phyloP scores from a whole-genome alignment of 1,140 invertebrate genomes.

The Euwallacea fornicatus region DNA sequence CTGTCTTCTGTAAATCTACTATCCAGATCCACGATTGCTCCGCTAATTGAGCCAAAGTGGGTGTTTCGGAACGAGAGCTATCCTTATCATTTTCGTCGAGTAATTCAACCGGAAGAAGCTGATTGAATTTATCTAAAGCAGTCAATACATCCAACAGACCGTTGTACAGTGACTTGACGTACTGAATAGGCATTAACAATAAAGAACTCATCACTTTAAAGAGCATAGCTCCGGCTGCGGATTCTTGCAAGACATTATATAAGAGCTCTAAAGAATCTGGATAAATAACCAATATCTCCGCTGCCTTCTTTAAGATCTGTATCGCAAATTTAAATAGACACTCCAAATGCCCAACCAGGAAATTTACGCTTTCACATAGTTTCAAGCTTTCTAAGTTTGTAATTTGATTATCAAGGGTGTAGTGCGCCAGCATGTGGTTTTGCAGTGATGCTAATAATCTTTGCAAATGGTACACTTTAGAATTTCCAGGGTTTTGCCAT shows the following conservation, averaged over 20 bases:
- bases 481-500: slow-evolving; percentile 46
- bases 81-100: slow-evolving; percentile 43
- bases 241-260: slow-evolving; percentile 58
- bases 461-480: slow-evolving; percentile 55
- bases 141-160: slow-evolving; percentile 58
- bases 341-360: slow-evolving; percentile 58
- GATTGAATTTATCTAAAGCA: slow-evolving; percentile 60
- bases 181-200: slow-evolving; percentile 57
- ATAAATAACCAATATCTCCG: slow-evolving; percentile 50
- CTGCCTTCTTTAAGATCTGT: slow-evolving; percentile 54
- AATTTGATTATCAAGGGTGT: slow-evolving; percentile 18
- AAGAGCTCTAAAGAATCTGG: slow-evolving; percentile 51
- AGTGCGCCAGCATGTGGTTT: slow-evolving; percentile 62
- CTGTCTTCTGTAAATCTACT: slow-evolving; percentile 64
- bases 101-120: slow-evolving; percentile 54
- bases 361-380: slow-evolving; percentile 26
- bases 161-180: slow-evolving; percentile 55
- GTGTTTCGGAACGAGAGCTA: slow-evolving; percentile 52
- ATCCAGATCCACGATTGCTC: slow-evolving; percentile 63
- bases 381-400: not conserved
- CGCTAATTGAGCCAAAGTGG: slow-evolving; percentile 53
- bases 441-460: slow-evolving; percentile 61
- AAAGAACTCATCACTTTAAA: slow-evolving; percentile 62
- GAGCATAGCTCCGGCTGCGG: slow-evolving; percentile 61
- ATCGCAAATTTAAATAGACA: slow-evolving; percentile 58